Conservation (phyloP, 2,113 vertebrate species). For the Aptenodytes patagonicus region DNA sequence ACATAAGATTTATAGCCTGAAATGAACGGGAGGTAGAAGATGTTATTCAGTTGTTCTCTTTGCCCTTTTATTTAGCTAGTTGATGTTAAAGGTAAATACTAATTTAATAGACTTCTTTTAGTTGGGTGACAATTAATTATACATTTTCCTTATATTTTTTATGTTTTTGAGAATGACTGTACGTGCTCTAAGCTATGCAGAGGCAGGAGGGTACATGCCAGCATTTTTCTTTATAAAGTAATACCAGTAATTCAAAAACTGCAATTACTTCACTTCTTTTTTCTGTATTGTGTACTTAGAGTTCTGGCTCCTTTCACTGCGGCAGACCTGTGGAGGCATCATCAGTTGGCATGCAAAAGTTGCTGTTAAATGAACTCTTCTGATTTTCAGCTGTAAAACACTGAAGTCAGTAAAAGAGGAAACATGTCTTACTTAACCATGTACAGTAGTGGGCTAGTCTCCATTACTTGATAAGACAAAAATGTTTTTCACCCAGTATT, state of each 20-base stretch:
- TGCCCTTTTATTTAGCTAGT: not conserved
- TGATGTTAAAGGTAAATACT: not conserved
- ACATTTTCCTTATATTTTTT: not conserved
- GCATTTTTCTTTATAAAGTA: not conserved
- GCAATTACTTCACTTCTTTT: not conserved
- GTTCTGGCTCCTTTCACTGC: not conserved
- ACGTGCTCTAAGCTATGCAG: not conserved
- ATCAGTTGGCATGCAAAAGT: not conserved
- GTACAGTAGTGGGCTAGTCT: not conserved
- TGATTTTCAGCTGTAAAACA: not conserved
- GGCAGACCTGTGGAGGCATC: not conserved
- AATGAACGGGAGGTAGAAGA: not conserved
- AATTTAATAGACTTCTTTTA: not conserved
- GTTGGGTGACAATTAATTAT: not conserved
- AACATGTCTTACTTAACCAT: not conserved
- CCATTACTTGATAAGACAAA: not conserved
- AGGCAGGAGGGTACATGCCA: conserved; percentile 20
- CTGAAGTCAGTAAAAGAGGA: not conserved
- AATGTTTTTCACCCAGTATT: not conserved
- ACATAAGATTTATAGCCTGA: not conserved
- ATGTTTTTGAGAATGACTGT: not conserved
- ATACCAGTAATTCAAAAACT: conserved; percentile 1
- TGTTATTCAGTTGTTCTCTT: not conserved
- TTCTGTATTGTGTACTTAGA: not conserved
- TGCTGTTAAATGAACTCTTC: not conserved